Percentiles rank a stretch among this genome's conserved stretches.
Conservation (phyloP, 2,113 vertebrate species). For the Varanus salvator region DNA sequence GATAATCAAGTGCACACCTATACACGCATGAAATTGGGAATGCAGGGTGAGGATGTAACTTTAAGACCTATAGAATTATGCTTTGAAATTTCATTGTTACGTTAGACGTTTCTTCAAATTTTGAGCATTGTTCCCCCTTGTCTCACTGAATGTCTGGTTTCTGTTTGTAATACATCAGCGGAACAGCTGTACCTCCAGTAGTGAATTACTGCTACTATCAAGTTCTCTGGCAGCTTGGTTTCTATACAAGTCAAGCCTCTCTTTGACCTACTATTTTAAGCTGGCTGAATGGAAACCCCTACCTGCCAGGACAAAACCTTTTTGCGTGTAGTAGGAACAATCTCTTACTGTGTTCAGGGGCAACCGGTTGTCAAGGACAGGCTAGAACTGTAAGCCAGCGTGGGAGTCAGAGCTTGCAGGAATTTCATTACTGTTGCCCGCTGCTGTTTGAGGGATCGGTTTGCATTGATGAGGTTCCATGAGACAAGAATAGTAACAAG, state of each 20-base stretch:
- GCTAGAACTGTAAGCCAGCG: slow-evolving; percentile 58
- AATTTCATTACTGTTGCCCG: slow-evolving; percentile 72
- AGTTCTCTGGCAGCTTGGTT: slow-evolving; percentile 69
- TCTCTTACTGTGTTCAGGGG: slow-evolving; percentile 76
- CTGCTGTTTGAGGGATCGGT: slow-evolving; percentile 26
- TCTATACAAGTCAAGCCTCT: slow-evolving; percentile 51
- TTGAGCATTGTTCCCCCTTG: neutral
- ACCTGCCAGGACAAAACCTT: slow-evolving; percentile 79
- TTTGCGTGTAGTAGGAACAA: slow-evolving; percentile 67
- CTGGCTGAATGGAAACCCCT: slow-evolving; percentile 69
- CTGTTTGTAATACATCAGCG: slow-evolving; percentile 27
- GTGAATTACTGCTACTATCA: slow-evolving; percentile 30
- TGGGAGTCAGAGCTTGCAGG: slow-evolving; percentile 51
- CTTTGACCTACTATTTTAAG: slow-evolving; percentile 69
- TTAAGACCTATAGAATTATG: neutral
- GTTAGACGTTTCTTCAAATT: neutral
- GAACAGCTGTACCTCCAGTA: slow-evolving; percentile 24
- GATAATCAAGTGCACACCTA: neutral
- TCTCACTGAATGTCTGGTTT: slow-evolving; percentile 38
- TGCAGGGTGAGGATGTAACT: neutral
- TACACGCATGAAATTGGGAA: neutral
- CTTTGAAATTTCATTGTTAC: neutral
- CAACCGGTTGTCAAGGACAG: slow-evolving; percentile 73
- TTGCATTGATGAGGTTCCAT: neutral
- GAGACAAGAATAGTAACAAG: neutral